Percentiles rank a stretch among this genome's conserved stretches.
Conservation (phyloP, 2,888 invertebrate species). For the Agriopis aurantiaria region DNA sequence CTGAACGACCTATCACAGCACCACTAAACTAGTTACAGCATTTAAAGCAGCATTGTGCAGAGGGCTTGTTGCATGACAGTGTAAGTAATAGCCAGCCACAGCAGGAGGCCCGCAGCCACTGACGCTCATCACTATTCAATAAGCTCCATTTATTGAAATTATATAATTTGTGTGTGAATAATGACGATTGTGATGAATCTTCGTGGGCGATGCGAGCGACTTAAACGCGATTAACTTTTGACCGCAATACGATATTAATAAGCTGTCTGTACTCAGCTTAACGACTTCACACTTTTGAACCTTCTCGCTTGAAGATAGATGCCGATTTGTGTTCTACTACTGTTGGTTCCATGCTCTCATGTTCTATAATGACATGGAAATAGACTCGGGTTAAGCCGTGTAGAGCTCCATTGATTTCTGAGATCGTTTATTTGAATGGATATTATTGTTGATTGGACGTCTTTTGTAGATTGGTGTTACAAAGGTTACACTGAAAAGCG, state of each 20-base stretch:
- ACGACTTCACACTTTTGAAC: slow-evolving; percentile 40
- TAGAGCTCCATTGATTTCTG: slow-evolving; percentile 63
- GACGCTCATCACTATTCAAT: slow-evolving; percentile 86
- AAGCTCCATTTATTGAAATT: slow-evolving; percentile 86
- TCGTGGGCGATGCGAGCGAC: slow-evolving; percentile 85
- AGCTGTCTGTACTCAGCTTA: slow-evolving; percentile 66
- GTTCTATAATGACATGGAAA: slow-evolving; percentile 77
- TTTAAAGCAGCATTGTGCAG: slow-evolving; percentile 48
- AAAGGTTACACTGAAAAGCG: slow-evolving; percentile 28
- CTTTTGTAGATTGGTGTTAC: slow-evolving; percentile 42
- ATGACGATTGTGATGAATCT: slow-evolving; percentile 86
- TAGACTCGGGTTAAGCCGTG: slow-evolving; percentile 59
- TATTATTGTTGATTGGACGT: slow-evolving; percentile 48
- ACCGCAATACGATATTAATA: slow-evolving; percentile 83
- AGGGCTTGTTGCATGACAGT: slow-evolving; percentile 43
- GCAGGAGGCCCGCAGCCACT: slow-evolving; percentile 80
- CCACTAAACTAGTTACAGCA: slow-evolving; percentile 3
- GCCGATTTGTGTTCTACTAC: slow-evolving; percentile 31
- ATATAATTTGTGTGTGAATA: slow-evolving; percentile 87
- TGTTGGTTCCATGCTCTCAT: slow-evolving; percentile 21
- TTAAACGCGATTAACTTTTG: slow-evolving; percentile 86
- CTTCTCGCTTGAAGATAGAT: slow-evolving; percentile 29
- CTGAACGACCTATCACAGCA: not conserved
- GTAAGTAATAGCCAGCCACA: slow-evolving; percentile 58
- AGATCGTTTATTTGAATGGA: slow-evolving; percentile 63